These are phyloP conservation scores for Hyperoplus lanceolatus DNA, from an alignment of 2,797 vertebrate genomes.

Conservation along the genomic window DNA sequence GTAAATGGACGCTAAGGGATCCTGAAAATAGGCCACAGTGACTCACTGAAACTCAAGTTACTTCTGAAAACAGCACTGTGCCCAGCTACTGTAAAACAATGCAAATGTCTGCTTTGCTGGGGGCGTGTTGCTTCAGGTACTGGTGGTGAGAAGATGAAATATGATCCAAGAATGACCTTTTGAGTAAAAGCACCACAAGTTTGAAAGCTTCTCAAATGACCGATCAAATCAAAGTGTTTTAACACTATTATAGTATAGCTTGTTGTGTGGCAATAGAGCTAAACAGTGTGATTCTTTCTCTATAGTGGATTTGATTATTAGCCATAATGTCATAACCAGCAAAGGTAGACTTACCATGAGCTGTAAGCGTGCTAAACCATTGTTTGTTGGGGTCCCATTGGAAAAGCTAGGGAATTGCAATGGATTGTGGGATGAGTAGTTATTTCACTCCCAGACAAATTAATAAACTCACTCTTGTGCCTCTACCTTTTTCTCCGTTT, in stretches of 20 bases:
- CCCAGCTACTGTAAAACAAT: constrained; percentile 26
- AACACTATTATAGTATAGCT: neutral
- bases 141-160: constrained; percentile 28
- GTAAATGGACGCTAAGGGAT: neutral
- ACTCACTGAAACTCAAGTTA: neutral
- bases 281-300: no score
- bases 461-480: no score
- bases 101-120: neutral
- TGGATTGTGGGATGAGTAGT: no score
- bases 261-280: no score
- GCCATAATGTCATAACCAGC: no score
- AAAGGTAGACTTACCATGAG: no score
- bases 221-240: constrained; percentile 2
- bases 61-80: neutral
- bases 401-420: no score
- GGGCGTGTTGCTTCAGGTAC: constrained; percentile 40
- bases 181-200: neutral
- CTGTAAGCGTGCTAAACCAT: no score
- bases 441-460: no score
- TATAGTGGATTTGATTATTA: no score
- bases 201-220: neutral
- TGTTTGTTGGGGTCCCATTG: no score
- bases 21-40: neutral
- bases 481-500: no score
- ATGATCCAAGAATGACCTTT: constrained; percentile 13